Base-by-base conservation (phyloP, 2,797 vertebrate species). In the Hyperoplus immaculatus region DNA sequence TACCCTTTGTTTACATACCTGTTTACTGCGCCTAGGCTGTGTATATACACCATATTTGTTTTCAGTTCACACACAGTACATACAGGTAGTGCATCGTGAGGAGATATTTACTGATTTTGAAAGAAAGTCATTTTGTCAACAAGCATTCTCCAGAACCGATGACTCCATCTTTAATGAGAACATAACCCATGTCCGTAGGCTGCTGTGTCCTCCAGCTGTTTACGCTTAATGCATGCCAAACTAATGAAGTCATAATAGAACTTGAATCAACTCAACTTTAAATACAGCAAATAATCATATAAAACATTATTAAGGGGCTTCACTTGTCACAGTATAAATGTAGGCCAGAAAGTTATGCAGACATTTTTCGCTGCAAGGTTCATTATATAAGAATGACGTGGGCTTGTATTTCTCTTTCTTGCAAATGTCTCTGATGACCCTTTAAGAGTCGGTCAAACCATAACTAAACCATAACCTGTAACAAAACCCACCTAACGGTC, bases 231-330 rank as follows among this genome's bases (percentile, higher is more conserved):
- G 58, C 54, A 66, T 68, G 42, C 69, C 16, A 51, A 63, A 71
- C 66, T 54, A 43, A 43, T 82, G 5, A 43, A 62, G 54, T 62
- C 63, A 57, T 69, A 43, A 59, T 49, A 4, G 9, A 61, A 45
- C 13, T 9, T 53, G 8, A 65, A 61, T 57, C 62, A 43, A 53
- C 10, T 7, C 1, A 9, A 39, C 8, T 13, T 18, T 15, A 62
- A 21, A 53, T 57, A 64, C 43, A 9, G 14, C 8, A 42, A 55
- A 12, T 38, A 41, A 58, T 42, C n/a, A 18, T 53, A n/a, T 11
- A 4, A 39, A 53, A 49, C 72, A 16, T 16, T 2, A 63, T 6
- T n/a, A 7, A 46, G 38, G 5, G 47, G 12, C 5, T 55, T 60
- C 14, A 38, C 3, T 51, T 14, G 47, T 68, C 55, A 36, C n/a